Base-by-base conservation (phyloP, 2,113 vertebrate genomes). In the Brachyhypopomus occidentalis region DNA sequence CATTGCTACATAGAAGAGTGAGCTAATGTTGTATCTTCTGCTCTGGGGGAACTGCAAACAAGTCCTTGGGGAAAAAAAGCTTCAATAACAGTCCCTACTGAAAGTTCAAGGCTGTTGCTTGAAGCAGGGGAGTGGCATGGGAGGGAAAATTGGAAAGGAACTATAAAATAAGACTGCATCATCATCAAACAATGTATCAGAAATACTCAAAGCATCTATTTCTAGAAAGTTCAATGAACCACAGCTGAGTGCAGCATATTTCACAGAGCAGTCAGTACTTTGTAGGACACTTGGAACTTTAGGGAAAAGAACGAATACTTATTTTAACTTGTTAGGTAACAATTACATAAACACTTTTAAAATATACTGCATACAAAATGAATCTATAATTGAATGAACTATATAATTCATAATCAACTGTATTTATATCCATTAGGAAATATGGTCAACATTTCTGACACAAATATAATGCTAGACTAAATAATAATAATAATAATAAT, bases 51-150 rank as follows among this genome's bases (percentile, higher is more conserved):
- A 77, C 20, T 4, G 34, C 62, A 52, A 77, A 67, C 41, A 67
- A 11, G 23, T 34, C 27, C 66, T 77, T 67, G 41, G 30, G 11
- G 3, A 77, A 77, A 64, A 77, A 76, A 55, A 34, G 6, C 25
- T 30, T 45, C 5, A 48, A 8, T 41, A 79, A 72, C 71, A 11
- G 60, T n/a, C 27, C 1, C 34, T 60, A 9, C 38, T 60, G 25
- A 59, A 60, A 66, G 41, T 67, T 77, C 59, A 77, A 38, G 52
- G 76, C 64, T 78, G 14, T 16, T 69, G 64, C 60, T 45, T 23
- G 41, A 67, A 23, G 60, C 20, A n/a, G 52, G n/a, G 20, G 30
- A 27, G 6, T n/a, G 69, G 56, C 12, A 8, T 41, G 23, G 22
- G n/a, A 77, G 25, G 1, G 4, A 8, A 45, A 11, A 79, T 27